Conservation (phyloP, 1,140 invertebrate species). For the Choristoneura fumiferana region DNA sequence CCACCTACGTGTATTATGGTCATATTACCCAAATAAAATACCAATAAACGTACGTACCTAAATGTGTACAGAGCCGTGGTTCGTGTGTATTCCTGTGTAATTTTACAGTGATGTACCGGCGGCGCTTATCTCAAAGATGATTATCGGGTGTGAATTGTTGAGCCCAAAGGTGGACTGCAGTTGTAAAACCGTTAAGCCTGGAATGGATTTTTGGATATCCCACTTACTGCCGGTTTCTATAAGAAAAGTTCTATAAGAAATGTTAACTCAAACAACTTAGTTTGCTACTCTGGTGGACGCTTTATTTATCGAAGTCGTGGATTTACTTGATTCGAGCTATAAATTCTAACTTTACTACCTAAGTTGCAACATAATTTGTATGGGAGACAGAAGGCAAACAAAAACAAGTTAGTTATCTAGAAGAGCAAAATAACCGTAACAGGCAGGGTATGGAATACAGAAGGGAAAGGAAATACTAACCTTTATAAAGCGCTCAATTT, state of each 20-base stretch:
- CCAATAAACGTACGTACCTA: slow-evolving; percentile 19
- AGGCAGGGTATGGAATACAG: neutral
- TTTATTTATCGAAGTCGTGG: neutral
- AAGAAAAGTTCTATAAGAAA: too few relatives aligned
- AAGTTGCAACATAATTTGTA: neutral
- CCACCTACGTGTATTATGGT: too few relatives aligned
- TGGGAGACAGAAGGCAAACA: neutral
- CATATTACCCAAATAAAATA: too few relatives aligned
- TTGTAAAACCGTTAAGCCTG: slow-evolving; percentile 25
- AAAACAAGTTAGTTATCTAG: neutral
- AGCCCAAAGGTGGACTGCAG: slow-evolving; percentile 52
- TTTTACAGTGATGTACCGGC: slow-evolving; percentile 49
- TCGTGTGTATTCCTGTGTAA: slow-evolving; percentile 34
- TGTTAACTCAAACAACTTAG: too few relatives aligned
- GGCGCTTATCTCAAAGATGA: slow-evolving; percentile 63
- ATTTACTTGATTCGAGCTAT: neutral
- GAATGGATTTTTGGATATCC: slow-evolving; percentile 6
- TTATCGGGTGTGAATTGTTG: slow-evolving; percentile 73
- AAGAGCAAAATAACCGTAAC: neutral
- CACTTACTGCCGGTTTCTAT: neutral
- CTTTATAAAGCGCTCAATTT: neutral
- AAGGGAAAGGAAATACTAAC: neutral
- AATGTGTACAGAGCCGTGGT: slow-evolving; percentile 4
- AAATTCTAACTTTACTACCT: neutral
- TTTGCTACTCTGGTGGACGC: too few relatives aligned